These are phyloP conservation scores for Pissodes strobi DNA, from an alignment of 1,140 invertebrate genomes.

Conservation along the genomic window DNA sequence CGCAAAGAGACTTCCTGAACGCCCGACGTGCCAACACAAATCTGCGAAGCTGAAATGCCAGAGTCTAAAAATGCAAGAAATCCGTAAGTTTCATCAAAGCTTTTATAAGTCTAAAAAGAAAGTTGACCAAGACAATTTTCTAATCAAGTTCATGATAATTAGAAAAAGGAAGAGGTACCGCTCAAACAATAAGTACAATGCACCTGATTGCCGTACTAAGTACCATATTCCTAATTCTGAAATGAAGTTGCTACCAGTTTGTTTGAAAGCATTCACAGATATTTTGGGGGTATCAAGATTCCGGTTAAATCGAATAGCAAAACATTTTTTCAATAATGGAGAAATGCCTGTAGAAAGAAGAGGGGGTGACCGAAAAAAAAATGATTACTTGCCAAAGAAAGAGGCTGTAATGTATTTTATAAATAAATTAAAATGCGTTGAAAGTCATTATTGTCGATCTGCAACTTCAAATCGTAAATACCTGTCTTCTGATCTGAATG, in stretches of 20 bases:
- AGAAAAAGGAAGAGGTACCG: not conserved
- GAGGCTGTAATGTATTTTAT: not conserved
- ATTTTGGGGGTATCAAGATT: not conserved
- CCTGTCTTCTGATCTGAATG: not conserved
- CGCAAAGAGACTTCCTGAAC: not conserved
- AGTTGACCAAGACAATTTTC: slow-evolving; percentile 1
- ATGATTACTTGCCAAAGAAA: not conserved
- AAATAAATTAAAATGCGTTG: not conserved
- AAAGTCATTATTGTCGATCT: slow-evolving; percentile 3
- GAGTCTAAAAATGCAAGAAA: not conserved
- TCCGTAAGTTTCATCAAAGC: too few species aligned
- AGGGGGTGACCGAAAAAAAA: not conserved
- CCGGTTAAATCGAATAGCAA: not conserved
- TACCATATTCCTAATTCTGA: not conserved
- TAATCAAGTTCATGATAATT: not conserved
- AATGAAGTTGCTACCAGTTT: not conserved
- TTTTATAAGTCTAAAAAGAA: not conserved
- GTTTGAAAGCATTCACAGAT: not conserved
- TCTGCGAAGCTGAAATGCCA: not conserved
- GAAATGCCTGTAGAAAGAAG: not conserved
- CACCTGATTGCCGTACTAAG: not conserved
- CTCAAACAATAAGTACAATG: not conserved
- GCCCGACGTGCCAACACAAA: not conserved
- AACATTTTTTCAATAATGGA: not conserved
- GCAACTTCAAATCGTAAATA: too few species aligned